Evolutionary conservation across 2,113 vertebrate genomes (phyloP).

Genomic region (Eretmochelys imbricata): DNA sequence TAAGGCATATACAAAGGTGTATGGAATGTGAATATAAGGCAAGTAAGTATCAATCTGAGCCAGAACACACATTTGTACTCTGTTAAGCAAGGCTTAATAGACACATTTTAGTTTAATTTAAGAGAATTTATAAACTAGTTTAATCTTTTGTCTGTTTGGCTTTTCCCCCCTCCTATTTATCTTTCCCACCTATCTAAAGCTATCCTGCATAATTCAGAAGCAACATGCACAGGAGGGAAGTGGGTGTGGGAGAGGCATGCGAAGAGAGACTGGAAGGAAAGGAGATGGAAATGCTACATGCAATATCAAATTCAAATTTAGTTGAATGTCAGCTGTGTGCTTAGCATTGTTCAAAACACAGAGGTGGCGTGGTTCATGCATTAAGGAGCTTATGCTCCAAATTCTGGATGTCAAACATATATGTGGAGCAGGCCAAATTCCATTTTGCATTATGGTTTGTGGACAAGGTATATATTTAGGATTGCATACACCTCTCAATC

Average conservation of each 20-base stretch:
- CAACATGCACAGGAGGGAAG: neutral
- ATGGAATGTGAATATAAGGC: neutral
- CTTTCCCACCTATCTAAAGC: neutral
- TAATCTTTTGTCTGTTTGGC: neutral
- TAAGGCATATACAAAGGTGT: neutral
- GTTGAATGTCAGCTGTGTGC: neutral
- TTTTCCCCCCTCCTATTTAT: neutral
- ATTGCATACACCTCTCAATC: neutral
- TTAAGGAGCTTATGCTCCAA: neutral
- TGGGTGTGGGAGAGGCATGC: neutral
- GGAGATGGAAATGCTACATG: neutral
- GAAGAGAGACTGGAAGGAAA: neutral
- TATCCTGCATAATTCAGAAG: neutral
- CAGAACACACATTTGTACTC: neutral
- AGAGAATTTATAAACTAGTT: neutral
- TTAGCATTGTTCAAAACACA: neutral
- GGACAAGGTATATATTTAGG: neutral
- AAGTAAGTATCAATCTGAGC: neutral
- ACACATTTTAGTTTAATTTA: neutral
- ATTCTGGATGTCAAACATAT: neutral
- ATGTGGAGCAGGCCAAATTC: neutral
- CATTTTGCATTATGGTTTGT: neutral
- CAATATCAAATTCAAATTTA: neutral
- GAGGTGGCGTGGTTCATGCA: fast-evolving
- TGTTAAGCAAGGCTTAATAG: neutral